Base-by-base conservation (phyloP, 2,888 invertebrate species). In the Aproaerema taeniolella region DNA sequence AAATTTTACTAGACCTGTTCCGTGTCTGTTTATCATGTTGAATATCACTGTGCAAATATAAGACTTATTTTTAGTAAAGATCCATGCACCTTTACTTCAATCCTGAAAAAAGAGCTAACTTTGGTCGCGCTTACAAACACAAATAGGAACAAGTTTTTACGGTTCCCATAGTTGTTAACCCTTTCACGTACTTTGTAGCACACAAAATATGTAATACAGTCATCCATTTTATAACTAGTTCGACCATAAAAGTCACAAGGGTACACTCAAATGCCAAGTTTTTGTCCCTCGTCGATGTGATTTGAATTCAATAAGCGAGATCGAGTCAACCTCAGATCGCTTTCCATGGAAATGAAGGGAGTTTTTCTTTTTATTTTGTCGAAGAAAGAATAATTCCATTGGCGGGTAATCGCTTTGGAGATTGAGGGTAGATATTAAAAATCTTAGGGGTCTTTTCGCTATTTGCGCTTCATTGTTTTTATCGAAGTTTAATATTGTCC, bases 301-400 rank as follows among this genome's bases (percentile, higher is more conserved):
- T 78, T 75, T 73, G 71, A 76, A 81, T 79, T 73, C 77, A 79
- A 79, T 81, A 80, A 80, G 68, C 74, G 71, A 46, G 49, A 59
- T 65, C 65, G 58, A 62, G 53, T 57, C 58, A 51, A 53, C 60
- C 61, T 49, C 58, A 53, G 67, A 69, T 69, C 72, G 63, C 66
- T 75, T 72, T 72, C 67, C 66, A 74, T 75, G 74, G 71, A 74
- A 76, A 77, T 74, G 70, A 71, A 71, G 64, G 52, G 52, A 61
- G 56, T 56, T 58, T 60, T 53, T 61, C n/a, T 65, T 68, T 68
- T 61, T 63, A 58, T 65, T 56, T 63, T 55, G 43, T 41, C 45
- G 43, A 51, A 57, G 53, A 64, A 68, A 62, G 64, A 67, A 69
- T 65, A 71, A 68, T 72, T 67, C 64, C 55, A 71, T 69, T 62